Percentiles rank a stretch among this genome's conserved stretches.
phyloP scores from a whole-genome alignment of 2,888 invertebrate genomes.

The Acanthosepion pharaonis region DNA sequence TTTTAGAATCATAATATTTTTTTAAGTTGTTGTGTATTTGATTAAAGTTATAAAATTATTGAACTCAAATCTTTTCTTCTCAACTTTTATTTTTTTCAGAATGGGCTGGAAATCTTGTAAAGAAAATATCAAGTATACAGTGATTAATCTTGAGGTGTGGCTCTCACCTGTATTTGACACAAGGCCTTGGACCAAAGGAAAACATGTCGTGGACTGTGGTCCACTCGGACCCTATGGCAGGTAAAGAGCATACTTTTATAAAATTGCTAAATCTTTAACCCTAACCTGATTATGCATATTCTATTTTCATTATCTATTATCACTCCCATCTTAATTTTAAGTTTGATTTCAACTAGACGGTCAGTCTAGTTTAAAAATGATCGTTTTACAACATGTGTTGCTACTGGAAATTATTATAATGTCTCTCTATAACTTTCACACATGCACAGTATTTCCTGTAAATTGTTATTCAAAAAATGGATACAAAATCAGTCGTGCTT shows the following conservation, averaged over 20 bases:
- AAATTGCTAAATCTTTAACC: neutral
- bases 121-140: conserved; percentile 58
- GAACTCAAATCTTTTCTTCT: too few species aligned
- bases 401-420: too few species aligned
- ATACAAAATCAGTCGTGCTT: too few species aligned
- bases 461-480: too few species aligned
- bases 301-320: neutral
- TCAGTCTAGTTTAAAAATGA: neutral
- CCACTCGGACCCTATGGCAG: conserved; percentile 75
- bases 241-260: conserved; percentile 58
- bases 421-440: too few species aligned
- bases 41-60: too few species aligned
- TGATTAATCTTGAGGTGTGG: conserved; percentile 84
- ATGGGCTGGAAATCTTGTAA: conserved; percentile 47
- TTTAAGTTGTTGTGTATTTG: too few species aligned
- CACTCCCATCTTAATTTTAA: neutral
- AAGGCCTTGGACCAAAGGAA: conserved; percentile 71
- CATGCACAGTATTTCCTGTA: too few species aligned
- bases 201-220: conserved; percentile 72
- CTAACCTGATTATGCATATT: neutral
- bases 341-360: neutral
- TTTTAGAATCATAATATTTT: too few species aligned
- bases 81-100: conserved; percentile 15
- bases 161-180: conserved; percentile 80
- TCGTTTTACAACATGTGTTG: too few species aligned